phyloP scores from a whole-genome alignment of 2,888 invertebrate species.

The Pecten maximus region DNA sequence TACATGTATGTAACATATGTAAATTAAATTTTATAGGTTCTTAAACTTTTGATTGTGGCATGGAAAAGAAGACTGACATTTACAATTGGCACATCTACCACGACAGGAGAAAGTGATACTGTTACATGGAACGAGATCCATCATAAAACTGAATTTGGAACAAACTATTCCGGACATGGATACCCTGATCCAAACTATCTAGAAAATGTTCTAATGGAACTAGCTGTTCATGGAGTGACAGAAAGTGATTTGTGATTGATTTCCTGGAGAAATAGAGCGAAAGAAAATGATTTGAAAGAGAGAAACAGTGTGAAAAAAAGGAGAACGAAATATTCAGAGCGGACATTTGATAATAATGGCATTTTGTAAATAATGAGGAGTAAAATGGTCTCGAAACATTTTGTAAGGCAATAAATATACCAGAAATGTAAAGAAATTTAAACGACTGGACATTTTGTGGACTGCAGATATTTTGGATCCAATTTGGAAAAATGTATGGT shows the following conservation, averaged over 20 bases:
- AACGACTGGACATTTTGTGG: no score
- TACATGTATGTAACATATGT: no score
- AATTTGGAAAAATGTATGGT: no score
- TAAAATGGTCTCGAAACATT: no score
- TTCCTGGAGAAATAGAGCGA: background rate
- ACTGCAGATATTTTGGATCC: no score
- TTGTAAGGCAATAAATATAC: no score
- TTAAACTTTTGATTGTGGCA: slow-evolving; percentile 90
- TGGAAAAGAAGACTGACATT: slow-evolving; percentile 93
- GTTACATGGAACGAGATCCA: slow-evolving; percentile 96
- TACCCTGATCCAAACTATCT: slow-evolving; percentile 91
- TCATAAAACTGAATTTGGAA: slow-evolving; percentile 89
- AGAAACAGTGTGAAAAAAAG: background rate
- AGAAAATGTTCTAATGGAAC: slow-evolving; percentile 85
- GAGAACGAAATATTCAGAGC: background rate
- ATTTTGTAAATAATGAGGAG: no score
- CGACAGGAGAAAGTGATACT: slow-evolving; percentile 94
- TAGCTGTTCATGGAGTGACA: slow-evolving; percentile 82
- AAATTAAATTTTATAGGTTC: slow-evolving; percentile 84
- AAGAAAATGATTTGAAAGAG: background rate
- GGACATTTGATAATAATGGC: background rate
- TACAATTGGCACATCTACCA: slow-evolving; percentile 92
- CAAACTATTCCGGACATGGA: slow-evolving; percentile 78
- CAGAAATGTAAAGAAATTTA: no score
- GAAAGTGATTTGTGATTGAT: slow-evolving; percentile 68